A percentile compares a stretch with the other conserved stretches of the same genome.
Evolutionary conservation across 2,113 vertebrate species (phyloP).

Genomic region (Halichoeres trimaculatus): DNA sequence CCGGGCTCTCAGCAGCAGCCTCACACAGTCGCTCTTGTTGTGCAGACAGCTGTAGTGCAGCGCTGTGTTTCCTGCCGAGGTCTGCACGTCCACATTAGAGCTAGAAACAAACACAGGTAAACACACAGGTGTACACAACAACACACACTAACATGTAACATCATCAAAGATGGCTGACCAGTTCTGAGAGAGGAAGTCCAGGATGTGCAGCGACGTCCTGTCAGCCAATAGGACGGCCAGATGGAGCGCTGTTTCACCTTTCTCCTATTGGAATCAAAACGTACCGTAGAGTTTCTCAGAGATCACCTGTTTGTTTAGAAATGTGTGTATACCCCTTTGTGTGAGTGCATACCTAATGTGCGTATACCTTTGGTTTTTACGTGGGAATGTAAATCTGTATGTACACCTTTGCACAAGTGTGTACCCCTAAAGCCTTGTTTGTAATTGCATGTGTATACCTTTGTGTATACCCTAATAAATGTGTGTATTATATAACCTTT

Average conservation of each 20-base stretch:
- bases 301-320: too few relatives aligned
- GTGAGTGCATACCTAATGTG: background rate
- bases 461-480: too few relatives aligned
- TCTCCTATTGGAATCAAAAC: slow-evolving; percentile 63
- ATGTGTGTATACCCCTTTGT: background rate
- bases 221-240: slow-evolving; percentile 74
- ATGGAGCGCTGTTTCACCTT: slow-evolving; percentile 71
- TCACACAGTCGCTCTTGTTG: slow-evolving; percentile 76
- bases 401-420: too few relatives aligned
- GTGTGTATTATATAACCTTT: too few relatives aligned
- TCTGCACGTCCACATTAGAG: slow-evolving; percentile 65
- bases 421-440: too few relatives aligned
- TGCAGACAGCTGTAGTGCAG: slow-evolving; percentile 76
- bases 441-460: too few relatives aligned
- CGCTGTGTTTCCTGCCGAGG: slow-evolving; percentile 68
- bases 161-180: slow-evolving; percentile 52
- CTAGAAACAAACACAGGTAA: slow-evolving; percentile 11
- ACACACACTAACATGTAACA: background rate
- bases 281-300: background rate
- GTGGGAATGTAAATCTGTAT: too few relatives aligned
- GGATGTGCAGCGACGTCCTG: slow-evolving; percentile 71
- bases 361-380: too few relatives aligned
- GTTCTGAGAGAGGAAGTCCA: slow-evolving; percentile 77
- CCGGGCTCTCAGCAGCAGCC: slow-evolving; percentile 72
- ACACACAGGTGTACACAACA: background rate